Evolutionary conservation across 2,888 invertebrate genomes (phyloP), one percentile per base, ranked within the genome.

Genomic region (Drosophila paramelanica): DNA sequence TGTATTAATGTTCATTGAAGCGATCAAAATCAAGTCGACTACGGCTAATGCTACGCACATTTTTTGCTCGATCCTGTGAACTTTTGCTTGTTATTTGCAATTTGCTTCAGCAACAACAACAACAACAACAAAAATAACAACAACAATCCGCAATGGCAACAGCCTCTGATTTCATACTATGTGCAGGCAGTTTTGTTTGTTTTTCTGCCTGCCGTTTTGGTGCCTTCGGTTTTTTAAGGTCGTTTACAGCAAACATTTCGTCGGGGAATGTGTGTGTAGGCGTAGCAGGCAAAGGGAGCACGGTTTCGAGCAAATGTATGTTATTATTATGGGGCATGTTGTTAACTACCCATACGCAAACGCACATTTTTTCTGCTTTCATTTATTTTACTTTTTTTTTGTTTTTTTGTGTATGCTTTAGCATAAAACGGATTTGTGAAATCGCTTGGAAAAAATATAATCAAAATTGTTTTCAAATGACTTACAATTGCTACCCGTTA

Each of bases 371-470:
- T 64, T 51, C 25, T 33, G 46, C 55, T 45, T 38, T 17, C 17
- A 31, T 27, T 27, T 53, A 41, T 49, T 13, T 20, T 45, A 42
- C 27, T 27, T 23, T 39, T 33, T 36, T n/a, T 36, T 10, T 47
- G 39, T 50, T 38, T 14, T 45, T 31, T 20, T 23, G 50, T 55
- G 33, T 51, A 61, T 38, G 76, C 57, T 59, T 74, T 70, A 73
- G 77, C 83, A 89, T 88, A 82, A 86, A 79, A 80, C 79, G 80
- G 81, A 87, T 90, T 90, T 90, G 86, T 82, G 86, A 89, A 90
- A 90, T 90, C 89, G 90, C 62, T 90, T 81, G 89, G 90, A 90
- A 90, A 89, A 87, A 90, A 89, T 81, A 89, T 83, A 90, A 89
- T 88, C 89, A 86, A 88, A 87, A 89, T 88, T 89, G 89, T 85